phyloP scores from a whole-genome alignment of 2,888 invertebrate species.

The Ariolimax columbianus region DNA sequence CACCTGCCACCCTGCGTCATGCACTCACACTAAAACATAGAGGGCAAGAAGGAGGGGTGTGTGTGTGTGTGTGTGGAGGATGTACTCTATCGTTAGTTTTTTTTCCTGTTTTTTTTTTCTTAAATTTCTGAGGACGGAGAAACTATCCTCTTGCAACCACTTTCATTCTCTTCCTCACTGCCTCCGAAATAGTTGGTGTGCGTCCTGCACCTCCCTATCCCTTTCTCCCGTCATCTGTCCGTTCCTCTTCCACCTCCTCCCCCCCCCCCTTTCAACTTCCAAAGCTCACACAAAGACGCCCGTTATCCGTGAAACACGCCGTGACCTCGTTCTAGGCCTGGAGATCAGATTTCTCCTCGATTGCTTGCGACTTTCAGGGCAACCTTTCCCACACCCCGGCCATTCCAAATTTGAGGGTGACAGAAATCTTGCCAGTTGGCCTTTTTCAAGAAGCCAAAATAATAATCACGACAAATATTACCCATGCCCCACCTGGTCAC shows the following conservation, averaged over 20 bases:
- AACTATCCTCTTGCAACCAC: too few species aligned
- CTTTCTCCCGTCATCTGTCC: not conserved
- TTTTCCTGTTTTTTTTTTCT: too few species aligned
- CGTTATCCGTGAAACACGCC: constrained; percentile 10
- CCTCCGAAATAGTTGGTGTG: too few species aligned
- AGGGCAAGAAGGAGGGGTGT: too few species aligned
- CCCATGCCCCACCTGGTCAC: not conserved
- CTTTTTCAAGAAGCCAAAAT: not conserved
- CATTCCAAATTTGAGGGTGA: not conserved
- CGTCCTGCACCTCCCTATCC: too few species aligned
- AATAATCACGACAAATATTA: not conserved
- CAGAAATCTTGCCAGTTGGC: not conserved
- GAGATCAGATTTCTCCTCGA: not conserved
- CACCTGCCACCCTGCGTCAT: too few species aligned
- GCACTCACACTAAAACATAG: too few species aligned
- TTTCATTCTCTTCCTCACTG: too few species aligned
- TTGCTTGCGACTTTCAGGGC: not conserved
- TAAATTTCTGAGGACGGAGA: too few species aligned
- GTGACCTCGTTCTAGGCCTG: constrained; percentile 1
- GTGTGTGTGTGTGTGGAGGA: too few species aligned
- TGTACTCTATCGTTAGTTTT: too few species aligned
- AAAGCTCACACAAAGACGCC: constrained; percentile 23
- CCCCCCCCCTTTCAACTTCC: not conserved
- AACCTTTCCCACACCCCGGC: constrained; percentile 9
- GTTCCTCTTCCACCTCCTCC: not conserved